Conservation (phyloP, 64 coral and sea anemone genomes). For the Orbicella faveolata region DNA sequence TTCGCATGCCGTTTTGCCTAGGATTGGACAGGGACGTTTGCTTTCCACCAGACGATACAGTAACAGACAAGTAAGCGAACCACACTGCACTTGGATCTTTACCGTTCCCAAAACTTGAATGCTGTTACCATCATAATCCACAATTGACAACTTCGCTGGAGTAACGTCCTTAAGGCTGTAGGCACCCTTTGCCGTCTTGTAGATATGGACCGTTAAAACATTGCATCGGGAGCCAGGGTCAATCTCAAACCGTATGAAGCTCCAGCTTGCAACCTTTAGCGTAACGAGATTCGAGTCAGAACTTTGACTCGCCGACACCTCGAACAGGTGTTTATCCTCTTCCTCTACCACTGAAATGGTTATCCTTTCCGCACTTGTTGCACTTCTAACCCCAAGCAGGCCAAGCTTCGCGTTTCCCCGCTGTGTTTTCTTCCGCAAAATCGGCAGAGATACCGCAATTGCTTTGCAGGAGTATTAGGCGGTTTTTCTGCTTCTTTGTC, state of each 20-base stretch:
- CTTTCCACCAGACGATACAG: neutral
- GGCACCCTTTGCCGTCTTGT: neutral
- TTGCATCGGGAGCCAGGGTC: neutral
- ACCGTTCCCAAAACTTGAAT: neutral
- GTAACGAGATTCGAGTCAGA: neutral
- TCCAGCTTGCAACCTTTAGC: neutral
- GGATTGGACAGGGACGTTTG: neutral
- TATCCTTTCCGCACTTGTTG: too few relatives aligned
- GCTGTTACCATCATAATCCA: neutral
- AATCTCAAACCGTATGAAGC: neutral
- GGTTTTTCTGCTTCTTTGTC: neutral
- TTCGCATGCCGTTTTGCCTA: neutral
- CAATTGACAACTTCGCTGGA: neutral
- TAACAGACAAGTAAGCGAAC: constrained; percentile 1
- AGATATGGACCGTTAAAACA: constrained; percentile 13
- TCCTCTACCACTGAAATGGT: neutral
- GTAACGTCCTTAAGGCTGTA: neutral
- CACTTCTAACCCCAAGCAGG: too few relatives aligned
- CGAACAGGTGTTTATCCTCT: neutral
- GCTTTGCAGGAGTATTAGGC: neutral
- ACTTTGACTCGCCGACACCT: neutral
- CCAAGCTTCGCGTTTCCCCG: too few relatives aligned
- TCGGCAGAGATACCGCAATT: neutral
- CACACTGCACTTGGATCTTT: neutral
- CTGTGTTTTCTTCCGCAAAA: too few relatives aligned